These are phyloP conservation scores for Cercocebus atys DNA, from an alignment of 2,113 vertebrate species.

Conservation along the genomic window DNA sequence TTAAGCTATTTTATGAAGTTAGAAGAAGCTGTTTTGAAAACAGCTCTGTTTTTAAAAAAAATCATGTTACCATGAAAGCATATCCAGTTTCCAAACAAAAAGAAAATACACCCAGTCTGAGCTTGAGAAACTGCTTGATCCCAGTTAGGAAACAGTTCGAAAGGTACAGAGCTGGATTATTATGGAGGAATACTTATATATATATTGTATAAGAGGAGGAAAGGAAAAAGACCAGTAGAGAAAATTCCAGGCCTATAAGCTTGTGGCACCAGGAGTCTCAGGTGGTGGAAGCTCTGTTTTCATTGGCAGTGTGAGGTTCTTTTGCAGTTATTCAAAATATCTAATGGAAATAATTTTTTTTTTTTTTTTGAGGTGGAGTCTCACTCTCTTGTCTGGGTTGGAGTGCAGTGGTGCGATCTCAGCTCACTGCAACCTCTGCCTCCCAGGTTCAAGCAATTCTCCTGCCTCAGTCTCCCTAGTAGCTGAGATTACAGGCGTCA, in stretches of 20 bases:
- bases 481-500: too few species aligned
- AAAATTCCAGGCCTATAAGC: neutral
- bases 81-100: neutral
- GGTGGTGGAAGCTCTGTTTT: neutral
- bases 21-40: constrained; percentile 8
- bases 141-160: neutral
- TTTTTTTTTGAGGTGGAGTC: too few species aligned
- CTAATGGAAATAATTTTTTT: neutral
- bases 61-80: neutral
- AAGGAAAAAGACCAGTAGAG: neutral
- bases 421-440: too few species aligned
- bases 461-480: too few species aligned
- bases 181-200: neutral
- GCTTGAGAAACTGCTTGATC: neutral
- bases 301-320: neutral
- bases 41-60: neutral
- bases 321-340: constrained; percentile 3
- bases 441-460: too few species aligned
- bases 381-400: too few species aligned
- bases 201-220: neutral
- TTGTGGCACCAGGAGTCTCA: neutral
- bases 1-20: neutral
- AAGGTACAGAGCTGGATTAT: neutral
- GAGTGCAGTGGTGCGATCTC: too few species aligned
- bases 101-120: neutral